A percentile compares a stretch with the other conserved stretches of the same genome.
Evolutionary conservation across 92 coral and sea anemone species (phyloP).

Genomic region (Paramuricea clavata): DNA sequence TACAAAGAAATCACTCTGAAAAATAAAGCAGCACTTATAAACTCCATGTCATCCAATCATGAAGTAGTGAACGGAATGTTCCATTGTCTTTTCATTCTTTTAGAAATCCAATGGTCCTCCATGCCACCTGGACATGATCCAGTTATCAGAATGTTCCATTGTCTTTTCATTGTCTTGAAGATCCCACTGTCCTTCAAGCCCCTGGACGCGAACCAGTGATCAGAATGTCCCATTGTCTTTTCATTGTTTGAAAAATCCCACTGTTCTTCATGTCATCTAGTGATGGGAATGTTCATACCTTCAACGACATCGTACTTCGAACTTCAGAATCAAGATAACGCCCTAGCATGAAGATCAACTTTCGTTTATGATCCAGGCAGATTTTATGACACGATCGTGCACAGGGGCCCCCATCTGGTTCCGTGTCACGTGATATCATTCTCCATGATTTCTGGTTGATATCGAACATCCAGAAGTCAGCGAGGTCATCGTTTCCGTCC

Average conservation of each 20-base stretch:
- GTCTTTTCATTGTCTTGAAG: too few species aligned
- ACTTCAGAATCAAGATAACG: constrained; percentile 94
- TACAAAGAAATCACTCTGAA: constrained; percentile 93
- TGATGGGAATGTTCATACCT: constrained; percentile 66
- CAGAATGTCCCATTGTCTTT: too few species aligned
- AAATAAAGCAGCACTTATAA: not conserved
- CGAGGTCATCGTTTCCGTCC: constrained; percentile 91
- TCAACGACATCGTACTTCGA: constrained; percentile 82
- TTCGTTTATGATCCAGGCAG: constrained; percentile 87
- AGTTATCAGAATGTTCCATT: too few species aligned
- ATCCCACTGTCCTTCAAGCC: too few species aligned
- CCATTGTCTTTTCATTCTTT: too few species aligned
- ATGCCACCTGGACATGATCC: too few species aligned
- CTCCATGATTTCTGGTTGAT: constrained; percentile 80
- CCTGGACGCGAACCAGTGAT: too few species aligned
- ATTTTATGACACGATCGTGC: constrained; percentile 97
- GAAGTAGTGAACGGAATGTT: too few species aligned
- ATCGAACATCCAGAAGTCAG: constrained; percentile 94
- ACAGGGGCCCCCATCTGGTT: constrained; percentile 97
- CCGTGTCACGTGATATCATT: constrained; percentile 86
- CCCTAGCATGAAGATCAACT: constrained; percentile 90
- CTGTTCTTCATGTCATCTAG: not conserved
- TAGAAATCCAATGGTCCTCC: too few species aligned
- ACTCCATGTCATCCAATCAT: not conserved
- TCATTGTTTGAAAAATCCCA: too few species aligned